Evolutionary conservation across 1,140 invertebrate species (phyloP).

Genomic region (Tetragonula clypearis): DNA sequence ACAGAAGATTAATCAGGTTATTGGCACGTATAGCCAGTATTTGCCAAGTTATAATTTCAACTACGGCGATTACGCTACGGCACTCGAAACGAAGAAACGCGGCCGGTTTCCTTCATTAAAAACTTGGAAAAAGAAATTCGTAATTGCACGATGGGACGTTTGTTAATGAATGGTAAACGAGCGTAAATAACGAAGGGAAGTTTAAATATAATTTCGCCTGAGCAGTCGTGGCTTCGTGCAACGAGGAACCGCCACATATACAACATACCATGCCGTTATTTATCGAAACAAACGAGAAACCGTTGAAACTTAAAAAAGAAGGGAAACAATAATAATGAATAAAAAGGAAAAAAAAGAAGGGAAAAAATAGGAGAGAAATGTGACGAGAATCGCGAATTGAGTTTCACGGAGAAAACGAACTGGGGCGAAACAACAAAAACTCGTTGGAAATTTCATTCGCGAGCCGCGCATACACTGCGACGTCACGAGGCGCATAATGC

Average conservation of each 20-base stretch:
- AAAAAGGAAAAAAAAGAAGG: too few relatives aligned
- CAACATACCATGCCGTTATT: neutral
- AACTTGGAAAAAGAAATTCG: constrained; percentile 5
- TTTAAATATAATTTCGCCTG: neutral
- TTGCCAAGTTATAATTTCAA: constrained; percentile 26
- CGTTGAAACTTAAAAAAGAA: neutral
- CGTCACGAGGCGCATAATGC: neutral
- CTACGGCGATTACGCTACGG: neutral
- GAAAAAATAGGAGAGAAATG: neutral
- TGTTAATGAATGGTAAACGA: neutral
- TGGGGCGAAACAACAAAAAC: neutral
- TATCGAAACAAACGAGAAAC: neutral
- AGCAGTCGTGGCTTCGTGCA: neutral
- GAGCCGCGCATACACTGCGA: neutral
- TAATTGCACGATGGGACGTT: neutral
- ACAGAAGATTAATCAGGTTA: constrained; percentile 4
- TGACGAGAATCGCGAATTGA: too few relatives aligned
- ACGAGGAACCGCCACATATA: too few relatives aligned
- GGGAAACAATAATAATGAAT: neutral
- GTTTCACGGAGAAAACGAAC: neutral
- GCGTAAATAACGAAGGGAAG: constrained; percentile 9
- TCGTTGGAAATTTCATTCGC: neutral
- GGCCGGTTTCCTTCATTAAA: constrained; percentile 1
- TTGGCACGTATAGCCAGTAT: neutral
- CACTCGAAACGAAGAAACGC: too few relatives aligned